Percentiles rank a stretch among this genome's conserved stretches.
Evolutionary conservation across 2,797 vertebrate species (phyloP).

Genomic region (Dendrocincla fuliginosa): DNA sequence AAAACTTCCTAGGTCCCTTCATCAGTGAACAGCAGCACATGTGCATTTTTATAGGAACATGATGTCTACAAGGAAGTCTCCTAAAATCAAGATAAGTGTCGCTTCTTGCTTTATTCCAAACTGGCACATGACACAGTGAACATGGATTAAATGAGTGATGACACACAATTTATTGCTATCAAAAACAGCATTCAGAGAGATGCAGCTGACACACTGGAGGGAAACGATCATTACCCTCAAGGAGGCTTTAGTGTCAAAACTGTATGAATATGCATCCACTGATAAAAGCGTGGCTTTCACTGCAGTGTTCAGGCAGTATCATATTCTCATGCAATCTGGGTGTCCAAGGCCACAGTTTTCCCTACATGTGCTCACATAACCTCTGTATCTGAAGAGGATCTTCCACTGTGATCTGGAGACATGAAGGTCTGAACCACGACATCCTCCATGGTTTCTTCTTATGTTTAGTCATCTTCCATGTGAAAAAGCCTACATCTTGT

Average conservation of each 20-base stretch:
- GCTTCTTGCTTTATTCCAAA: background rate
- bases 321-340: background rate
- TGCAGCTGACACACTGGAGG: background rate
- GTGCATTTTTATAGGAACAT: background rate
- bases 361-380: background rate
- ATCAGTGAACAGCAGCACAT: background rate
- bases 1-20: background rate
- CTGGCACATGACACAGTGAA: background rate
- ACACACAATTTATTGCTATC: background rate
- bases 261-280: background rate
- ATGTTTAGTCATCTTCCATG: background rate
- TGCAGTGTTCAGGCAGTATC: background rate
- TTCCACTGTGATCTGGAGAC: background rate
- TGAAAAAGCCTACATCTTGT: background rate
- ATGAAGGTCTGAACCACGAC: background rate
- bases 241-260: background rate
- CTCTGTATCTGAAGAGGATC: background rate
- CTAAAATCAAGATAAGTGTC: background rate
- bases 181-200: background rate
- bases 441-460: background rate
- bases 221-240: background rate
- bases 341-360: background rate
- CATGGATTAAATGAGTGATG: background rate
- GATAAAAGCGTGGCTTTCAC: background rate
- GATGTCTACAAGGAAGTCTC: background rate